These are phyloP conservation scores for Alviniconcha marisindica DNA, from an alignment of 1,140 invertebrate species.

Conservation along the genomic window DNA sequence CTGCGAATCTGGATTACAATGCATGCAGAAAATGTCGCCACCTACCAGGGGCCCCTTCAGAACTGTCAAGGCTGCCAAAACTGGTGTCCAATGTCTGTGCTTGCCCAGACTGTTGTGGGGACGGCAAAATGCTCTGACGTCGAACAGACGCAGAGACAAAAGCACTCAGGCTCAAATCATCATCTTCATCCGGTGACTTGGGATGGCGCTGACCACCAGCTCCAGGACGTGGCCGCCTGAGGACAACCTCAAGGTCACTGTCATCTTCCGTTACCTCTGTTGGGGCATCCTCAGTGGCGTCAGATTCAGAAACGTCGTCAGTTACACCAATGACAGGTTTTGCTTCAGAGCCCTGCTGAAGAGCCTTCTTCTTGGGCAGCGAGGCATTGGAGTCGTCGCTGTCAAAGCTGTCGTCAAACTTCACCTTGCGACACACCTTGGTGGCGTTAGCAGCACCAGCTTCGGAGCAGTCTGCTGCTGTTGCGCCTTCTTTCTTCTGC, in stretches of 20 bases:
- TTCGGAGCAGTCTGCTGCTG: too few species aligned
- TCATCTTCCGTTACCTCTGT: conserved; percentile 46
- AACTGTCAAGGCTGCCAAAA: conserved; percentile 48
- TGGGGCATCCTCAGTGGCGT: conserved; percentile 34
- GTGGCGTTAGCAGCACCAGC: neutral
- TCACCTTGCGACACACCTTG: conserved; percentile 40
- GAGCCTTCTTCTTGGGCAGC: conserved; percentile 8
- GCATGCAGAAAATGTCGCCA: too few species aligned
- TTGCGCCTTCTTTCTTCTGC: conserved; percentile 9
- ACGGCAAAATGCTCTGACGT: conserved; percentile 61
- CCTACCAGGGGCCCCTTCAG: conserved; percentile 23
- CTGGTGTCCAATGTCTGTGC: conserved; percentile 46
- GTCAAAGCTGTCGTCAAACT: conserved; percentile 66
- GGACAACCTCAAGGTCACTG: conserved; percentile 44
- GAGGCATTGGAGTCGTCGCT: conserved; percentile 59
- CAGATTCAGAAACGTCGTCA: conserved; percentile 44
- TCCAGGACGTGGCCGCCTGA: conserved; percentile 10
- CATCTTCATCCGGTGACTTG: conserved; percentile 61
- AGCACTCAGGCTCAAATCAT: conserved; percentile 69
- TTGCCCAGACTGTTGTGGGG: conserved; percentile 21
- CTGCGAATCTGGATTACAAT: too few species aligned
- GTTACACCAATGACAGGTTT: neutral
- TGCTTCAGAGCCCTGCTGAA: neutral
- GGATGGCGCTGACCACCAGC: neutral
- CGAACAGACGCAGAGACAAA: conserved; percentile 69